Percentiles rank a stretch among this genome's conserved stretches.
Evolutionary conservation across 2,113 vertebrate species (phyloP).

Genomic region (Thamnaconus septentrionalis): DNA sequence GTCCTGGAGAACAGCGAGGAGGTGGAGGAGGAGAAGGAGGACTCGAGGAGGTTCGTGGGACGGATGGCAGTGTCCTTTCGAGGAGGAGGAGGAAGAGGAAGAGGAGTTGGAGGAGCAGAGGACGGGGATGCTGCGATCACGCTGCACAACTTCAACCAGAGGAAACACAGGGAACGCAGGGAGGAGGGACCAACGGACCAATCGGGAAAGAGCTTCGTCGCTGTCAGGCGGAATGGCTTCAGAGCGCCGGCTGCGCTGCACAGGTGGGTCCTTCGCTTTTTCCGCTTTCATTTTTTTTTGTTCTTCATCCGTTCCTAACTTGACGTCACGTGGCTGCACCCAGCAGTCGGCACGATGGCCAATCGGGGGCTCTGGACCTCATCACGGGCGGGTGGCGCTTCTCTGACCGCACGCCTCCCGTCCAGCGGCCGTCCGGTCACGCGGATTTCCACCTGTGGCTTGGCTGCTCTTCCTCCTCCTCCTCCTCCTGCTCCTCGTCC

Average conservation of each 20-base stretch:
- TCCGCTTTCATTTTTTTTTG: neutral
- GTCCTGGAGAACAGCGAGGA: slow-evolving; percentile 1
- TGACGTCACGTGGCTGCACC: slow-evolving; percentile 23
- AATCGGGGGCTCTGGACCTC: slow-evolving; percentile 4
- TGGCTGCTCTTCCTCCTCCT: neutral
- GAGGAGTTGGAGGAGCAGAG: neutral
- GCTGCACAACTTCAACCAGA: slow-evolving; percentile 28
- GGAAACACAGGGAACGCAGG: slow-evolving; percentile 1
- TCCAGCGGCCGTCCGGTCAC: neutral
- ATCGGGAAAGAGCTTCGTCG: slow-evolving; percentile 19
- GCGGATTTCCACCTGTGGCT: neutral
- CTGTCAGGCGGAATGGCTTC: slow-evolving; percentile 35
- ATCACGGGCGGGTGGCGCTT: slow-evolving; percentile 35
- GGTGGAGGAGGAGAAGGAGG: slow-evolving; percentile 10
- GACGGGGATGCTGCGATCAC: slow-evolving; percentile 8
- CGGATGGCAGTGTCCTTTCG: slow-evolving; percentile 37
- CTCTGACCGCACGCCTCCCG: slow-evolving; percentile 12
- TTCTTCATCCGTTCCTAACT: neutral
- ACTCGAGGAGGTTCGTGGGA: slow-evolving; percentile 46
- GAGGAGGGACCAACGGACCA: slow-evolving; percentile 9
- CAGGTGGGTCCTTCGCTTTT: slow-evolving; percentile 18
- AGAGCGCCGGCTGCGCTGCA: neutral
- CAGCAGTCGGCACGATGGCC: slow-evolving; percentile 12
- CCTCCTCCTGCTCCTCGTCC: neutral
- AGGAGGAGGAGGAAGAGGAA: neutral